phyloP scores from a whole-genome alignment of 2,888 invertebrate species.

The Choristoneura rosaceana region DNA sequence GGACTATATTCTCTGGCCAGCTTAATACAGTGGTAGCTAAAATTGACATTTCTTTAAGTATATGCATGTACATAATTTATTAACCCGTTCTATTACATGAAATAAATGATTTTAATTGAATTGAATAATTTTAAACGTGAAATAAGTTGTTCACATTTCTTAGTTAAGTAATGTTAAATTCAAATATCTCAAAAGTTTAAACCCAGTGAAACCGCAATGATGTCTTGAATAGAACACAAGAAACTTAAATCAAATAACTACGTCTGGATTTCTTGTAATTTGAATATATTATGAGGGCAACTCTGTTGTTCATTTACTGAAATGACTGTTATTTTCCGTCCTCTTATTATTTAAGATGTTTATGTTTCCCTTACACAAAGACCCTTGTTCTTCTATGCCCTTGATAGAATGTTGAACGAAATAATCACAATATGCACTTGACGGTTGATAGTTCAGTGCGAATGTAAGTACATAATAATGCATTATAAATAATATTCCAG shows the following conservation, averaged over 20 bases:
- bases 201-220: not conserved
- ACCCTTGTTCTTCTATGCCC: too few relatives aligned
- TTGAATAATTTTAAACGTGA: too few relatives aligned
- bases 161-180: not conserved
- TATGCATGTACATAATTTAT: too few relatives aligned
- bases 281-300: conserved; percentile 9
- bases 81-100: too few relatives aligned
- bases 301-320: conserved; percentile 3
- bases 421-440: conserved; percentile 1
- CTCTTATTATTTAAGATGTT: conserved; percentile 5
- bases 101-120: too few relatives aligned
- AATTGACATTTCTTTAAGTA: too few relatives aligned
- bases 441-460: not conserved
- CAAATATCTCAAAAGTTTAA: not conserved
- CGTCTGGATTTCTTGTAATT: conserved; percentile 7
- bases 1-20: too few relatives aligned
- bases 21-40: too few relatives aligned
- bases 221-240: not conserved
- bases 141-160: not conserved
- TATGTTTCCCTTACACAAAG: conserved; percentile 6
- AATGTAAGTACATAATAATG: not conserved
- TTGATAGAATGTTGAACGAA: conserved; percentile 8
- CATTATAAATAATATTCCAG: not conserved
- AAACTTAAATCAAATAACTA: conserved; percentile 2
- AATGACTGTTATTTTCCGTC: conserved; percentile 9